A percentile compares a stretch with the other conserved stretches of the same genome.
phyloP scores from a whole-genome alignment of 2,797 vertebrate genomes.

The Sorex maritimensis region DNA sequence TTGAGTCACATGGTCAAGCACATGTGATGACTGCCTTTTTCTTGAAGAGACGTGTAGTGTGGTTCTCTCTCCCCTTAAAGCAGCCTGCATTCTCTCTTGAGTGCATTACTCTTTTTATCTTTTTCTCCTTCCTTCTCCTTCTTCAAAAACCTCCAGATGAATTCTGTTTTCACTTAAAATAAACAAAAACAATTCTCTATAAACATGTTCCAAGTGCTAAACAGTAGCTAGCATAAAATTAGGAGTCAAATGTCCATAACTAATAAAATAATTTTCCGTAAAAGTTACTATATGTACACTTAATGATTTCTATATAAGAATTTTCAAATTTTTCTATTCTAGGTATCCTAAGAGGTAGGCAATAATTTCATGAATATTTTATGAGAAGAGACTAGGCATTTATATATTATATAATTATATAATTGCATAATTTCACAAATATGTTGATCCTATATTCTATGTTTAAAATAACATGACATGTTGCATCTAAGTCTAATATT shows the following conservation, averaged over 20 bases:
- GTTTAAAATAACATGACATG: neutral
- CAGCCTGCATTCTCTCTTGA: too few species aligned
- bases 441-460: neutral
- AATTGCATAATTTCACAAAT: neutral
- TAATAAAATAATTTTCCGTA: neutral
- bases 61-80: too few species aligned
- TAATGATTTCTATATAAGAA: neutral
- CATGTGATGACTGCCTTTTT: too few species aligned
- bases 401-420: neutral
- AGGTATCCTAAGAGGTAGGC: neutral
- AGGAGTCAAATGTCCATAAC: neutral
- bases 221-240: slow-evolving; percentile 10
- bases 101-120: too few species aligned
- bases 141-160: too few species aligned
- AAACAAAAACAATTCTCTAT: too few species aligned
- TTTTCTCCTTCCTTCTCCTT: neutral
- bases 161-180: too few species aligned
- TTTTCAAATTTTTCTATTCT: too few species aligned
- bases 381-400: neutral
- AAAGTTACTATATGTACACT: neutral
- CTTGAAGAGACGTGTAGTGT: too few species aligned
- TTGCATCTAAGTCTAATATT: neutral
- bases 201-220: neutral
- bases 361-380: neutral
- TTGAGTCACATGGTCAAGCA: too few species aligned